Evolutionary conservation across 1,140 invertebrate species (phyloP).

Genomic region (Mya arenaria): DNA sequence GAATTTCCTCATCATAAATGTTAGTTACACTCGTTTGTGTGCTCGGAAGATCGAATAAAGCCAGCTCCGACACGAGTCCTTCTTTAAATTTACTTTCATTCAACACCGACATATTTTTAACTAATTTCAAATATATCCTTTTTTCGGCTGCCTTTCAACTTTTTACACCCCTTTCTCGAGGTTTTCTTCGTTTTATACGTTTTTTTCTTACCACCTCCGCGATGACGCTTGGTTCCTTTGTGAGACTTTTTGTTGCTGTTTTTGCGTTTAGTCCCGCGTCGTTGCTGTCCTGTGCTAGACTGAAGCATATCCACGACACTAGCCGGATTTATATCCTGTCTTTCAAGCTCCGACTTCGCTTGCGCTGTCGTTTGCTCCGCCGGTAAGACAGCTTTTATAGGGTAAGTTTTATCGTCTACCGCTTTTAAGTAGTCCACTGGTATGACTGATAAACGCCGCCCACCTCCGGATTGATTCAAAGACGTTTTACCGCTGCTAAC

Average conservation of each 20-base stretch:
- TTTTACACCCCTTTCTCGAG: not conserved
- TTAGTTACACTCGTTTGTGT: constrained; percentile 44
- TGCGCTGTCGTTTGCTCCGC: constrained; percentile 40
- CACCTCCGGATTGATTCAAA: not conserved
- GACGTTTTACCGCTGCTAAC: not conserved
- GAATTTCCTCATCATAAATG: constrained; percentile 40
- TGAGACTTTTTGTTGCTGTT: not conserved
- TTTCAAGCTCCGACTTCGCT: constrained; percentile 38
- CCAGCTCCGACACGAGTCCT: constrained; percentile 16
- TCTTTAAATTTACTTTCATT: constrained; percentile 48
- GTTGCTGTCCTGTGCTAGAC: not conserved
- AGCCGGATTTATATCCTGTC: constrained; percentile 30
- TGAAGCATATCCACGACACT: not conserved
- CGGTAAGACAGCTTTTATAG: constrained; percentile 42
- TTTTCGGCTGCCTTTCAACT: not conserved
- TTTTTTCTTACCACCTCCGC: not conserved
- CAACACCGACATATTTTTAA: not conserved
- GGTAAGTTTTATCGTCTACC: constrained; percentile 1
- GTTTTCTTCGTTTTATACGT: too few species aligned
- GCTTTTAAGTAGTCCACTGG: not conserved
- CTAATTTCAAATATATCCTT: constrained; percentile 41
- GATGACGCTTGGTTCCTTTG: not conserved
- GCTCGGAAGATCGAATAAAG: constrained; percentile 40
- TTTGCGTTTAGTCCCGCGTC: not conserved
- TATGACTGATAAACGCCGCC: not conserved